These are phyloP conservation scores for Netta rufina DNA, from an alignment of 2,797 vertebrate species.

Conservation along the genomic window DNA sequence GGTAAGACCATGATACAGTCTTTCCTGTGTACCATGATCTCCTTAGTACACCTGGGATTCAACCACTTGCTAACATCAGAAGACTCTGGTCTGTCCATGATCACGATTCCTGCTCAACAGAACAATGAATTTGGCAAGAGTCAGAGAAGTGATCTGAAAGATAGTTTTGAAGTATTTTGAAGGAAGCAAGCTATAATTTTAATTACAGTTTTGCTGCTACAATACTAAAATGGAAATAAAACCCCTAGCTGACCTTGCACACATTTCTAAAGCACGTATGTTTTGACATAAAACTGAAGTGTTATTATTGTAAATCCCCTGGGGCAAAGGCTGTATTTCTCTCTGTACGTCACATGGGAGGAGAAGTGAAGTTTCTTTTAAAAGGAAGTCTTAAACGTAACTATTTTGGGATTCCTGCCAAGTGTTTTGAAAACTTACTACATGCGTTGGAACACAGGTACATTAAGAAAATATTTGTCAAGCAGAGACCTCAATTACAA, in stretches of 20 bases:
- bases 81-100: neutral
- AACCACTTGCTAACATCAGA: neutral
- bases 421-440: slow-evolving; percentile 47
- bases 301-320: slow-evolving; percentile 15
- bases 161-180: neutral
- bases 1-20: neutral
- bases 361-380: slow-evolving; percentile 24
- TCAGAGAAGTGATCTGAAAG: neutral
- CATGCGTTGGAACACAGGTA: slow-evolving; percentile 21
- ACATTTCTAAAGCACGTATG: neutral
- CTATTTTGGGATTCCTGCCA: slow-evolving; percentile 26
- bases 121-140: neutral
- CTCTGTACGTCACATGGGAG: neutral
- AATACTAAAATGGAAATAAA: neutral
- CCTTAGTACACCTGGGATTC: neutral
- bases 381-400: neutral
- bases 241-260: neutral
- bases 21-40: neutral
- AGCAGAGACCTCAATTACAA: slow-evolving; percentile 14
- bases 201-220: neutral
- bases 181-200: neutral
- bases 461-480: slow-evolving; percentile 39
- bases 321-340: slow-evolving; percentile 4
- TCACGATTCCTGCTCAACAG: neutral
- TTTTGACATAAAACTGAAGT: neutral